These are phyloP conservation scores for Ceratina calcarata DNA, from an alignment of 1,140 invertebrate genomes.

Conservation along the genomic window DNA sequence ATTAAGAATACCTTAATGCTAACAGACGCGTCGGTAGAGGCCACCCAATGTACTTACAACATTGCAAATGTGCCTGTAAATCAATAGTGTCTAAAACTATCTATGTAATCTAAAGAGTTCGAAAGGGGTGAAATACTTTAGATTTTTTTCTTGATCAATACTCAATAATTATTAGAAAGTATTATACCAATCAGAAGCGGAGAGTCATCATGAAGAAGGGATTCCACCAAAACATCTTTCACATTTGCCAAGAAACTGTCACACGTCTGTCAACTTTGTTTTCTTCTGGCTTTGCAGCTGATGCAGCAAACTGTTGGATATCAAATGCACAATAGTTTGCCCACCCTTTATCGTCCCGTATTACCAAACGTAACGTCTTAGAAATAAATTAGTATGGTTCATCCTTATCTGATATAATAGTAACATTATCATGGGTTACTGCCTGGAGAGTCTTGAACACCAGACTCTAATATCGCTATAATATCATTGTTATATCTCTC, in stretches of 20 bases:
- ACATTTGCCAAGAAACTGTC: constrained; percentile 69
- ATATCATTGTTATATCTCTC: not conserved
- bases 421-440: constrained; percentile 65
- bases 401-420: constrained; percentile 59
- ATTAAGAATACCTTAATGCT: constrained; percentile 61
- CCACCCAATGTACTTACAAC: constrained; percentile 79
- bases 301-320: constrained; percentile 79
- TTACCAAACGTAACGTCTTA: constrained; percentile 65
- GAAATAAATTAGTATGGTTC: constrained; percentile 68
- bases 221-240: constrained; percentile 72
- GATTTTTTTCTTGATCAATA: constrained; percentile 66
- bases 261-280: constrained; percentile 69
- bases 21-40: constrained; percentile 68
- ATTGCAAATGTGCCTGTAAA: constrained; percentile 75
- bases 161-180: constrained; percentile 69
- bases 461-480: not conserved
- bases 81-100: constrained; percentile 66
- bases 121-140: constrained; percentile 66
- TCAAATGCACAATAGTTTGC: constrained; percentile 78
- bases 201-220: constrained; percentile 74
- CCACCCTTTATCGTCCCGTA: constrained; percentile 66
- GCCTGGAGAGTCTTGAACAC: constrained; percentile 49
- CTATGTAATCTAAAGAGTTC: constrained; percentile 58
- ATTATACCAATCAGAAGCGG: constrained; percentile 76
- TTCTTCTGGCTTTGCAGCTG: constrained; percentile 71